Conservation (phyloP, 2,888 invertebrate genomes). For the Hirtodrosophila histrioides region DNA sequence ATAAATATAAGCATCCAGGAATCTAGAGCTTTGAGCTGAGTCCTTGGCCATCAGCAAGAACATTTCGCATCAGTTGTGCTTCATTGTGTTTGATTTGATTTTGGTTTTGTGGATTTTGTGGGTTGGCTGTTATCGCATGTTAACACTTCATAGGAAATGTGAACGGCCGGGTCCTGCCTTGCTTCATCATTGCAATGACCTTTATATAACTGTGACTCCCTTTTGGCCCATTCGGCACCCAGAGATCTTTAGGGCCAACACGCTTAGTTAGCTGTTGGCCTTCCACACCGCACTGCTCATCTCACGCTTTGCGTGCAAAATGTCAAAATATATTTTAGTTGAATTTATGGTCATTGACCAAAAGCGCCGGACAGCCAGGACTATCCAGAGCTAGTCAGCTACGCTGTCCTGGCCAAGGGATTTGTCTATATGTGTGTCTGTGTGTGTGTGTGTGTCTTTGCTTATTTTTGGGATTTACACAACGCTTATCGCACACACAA, state of each 20-base stretch:
- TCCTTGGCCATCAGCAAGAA: conserved; percentile 31
- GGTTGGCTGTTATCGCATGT: conserved; percentile 69
- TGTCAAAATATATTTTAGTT: conserved; percentile 77
- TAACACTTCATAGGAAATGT: conserved; percentile 78
- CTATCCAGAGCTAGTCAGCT: conserved; percentile 38
- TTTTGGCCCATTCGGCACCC: conserved; percentile 47
- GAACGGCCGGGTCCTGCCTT: conserved; percentile 10
- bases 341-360: conserved; percentile 74
- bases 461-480: conserved; percentile 73
- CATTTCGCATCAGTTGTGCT: conserved; percentile 66
- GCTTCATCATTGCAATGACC: conserved; percentile 73
- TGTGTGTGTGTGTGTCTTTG: conserved; percentile 43
- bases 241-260: conserved; percentile 44
- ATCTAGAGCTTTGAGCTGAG: background rate
- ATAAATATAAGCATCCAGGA: conserved; percentile 19
- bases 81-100: conserved; percentile 69
- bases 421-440: conserved; percentile 29
- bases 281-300: conserved; percentile 10
- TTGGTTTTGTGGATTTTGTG: conserved; percentile 8
- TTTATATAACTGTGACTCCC: conserved; percentile 47
- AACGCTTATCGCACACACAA: conserved; percentile 58
- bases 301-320: conserved; percentile 70
- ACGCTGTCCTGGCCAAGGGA: conserved; percentile 44
- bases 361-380: conserved; percentile 34
- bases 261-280: conserved; percentile 62